phyloP scores from a whole-genome alignment of 1,140 invertebrate species.

The Muscidifurax raptorellus region DNA sequence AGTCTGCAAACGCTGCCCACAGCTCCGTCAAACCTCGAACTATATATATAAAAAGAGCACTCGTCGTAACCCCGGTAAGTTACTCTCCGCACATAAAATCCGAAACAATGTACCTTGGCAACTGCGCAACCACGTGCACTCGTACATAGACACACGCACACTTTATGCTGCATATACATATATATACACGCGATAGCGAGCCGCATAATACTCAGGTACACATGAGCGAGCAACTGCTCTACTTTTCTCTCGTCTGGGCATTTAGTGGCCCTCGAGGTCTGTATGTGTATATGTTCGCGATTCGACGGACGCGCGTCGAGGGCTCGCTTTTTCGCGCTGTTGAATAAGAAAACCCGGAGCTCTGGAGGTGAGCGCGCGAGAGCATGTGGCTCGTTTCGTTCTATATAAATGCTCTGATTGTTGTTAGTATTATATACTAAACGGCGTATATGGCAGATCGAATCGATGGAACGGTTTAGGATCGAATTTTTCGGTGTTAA shows the following conservation, averaged over 20 bases:
- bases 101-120: not conserved
- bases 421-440: not conserved
- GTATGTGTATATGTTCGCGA: not conserved
- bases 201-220: not conserved
- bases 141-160: too few species aligned
- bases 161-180: constrained; percentile 21
- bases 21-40: too few species aligned
- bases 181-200: constrained; percentile 35
- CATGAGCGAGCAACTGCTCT: constrained; percentile 50
- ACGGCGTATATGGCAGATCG: not conserved
- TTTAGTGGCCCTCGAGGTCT: constrained; percentile 25
- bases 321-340: constrained; percentile 21
- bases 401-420: constrained; percentile 21
- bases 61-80: too few species aligned
- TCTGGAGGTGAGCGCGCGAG: not conserved
- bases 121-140: too few species aligned
- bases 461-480: too few species aligned
- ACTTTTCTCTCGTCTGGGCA: not conserved
- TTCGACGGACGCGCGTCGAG: not conserved
- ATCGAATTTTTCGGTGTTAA: too few species aligned
- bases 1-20: too few species aligned
- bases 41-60: too few species aligned
- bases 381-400: not conserved
- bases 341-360: not conserved
- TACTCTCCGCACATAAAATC: not conserved